Percentiles rank a stretch among this genome's conserved stretches.
Evolutionary conservation across 1,140 invertebrate genomes (phyloP).

Genomic region (Phthorimaea operculella): DNA sequence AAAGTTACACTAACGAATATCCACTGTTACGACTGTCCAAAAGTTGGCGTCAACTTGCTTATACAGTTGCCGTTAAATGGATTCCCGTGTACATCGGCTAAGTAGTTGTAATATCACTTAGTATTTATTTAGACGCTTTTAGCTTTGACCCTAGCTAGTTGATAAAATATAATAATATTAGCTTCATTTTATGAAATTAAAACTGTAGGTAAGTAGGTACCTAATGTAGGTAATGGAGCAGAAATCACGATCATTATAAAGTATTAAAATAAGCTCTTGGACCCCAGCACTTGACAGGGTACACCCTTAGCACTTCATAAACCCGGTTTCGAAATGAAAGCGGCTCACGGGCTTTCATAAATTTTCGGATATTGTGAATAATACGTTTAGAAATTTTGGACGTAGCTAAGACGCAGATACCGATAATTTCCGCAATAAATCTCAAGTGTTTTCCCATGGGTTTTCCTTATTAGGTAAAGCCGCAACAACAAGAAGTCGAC

Average conservation of each 20-base stretch:
- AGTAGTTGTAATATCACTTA: too few relatives aligned
- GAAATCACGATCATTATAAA: background rate
- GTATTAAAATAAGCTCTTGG: background rate
- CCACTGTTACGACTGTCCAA: too few relatives aligned
- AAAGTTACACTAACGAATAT: too few relatives aligned
- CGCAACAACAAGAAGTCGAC: constrained; percentile 11
- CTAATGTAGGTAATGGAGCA: too few relatives aligned
- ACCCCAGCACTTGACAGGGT: background rate
- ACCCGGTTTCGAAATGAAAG: background rate
- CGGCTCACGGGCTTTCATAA: background rate
- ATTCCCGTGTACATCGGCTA: too few relatives aligned
- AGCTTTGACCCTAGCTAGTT: too few relatives aligned
- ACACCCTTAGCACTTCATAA: background rate
- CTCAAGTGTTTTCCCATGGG: constrained; percentile 19
- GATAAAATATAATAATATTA: too few relatives aligned
- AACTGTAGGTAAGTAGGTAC: too few relatives aligned
- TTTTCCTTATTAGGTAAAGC: constrained; percentile 21
- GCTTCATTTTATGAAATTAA: too few relatives aligned
- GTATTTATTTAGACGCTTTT: too few relatives aligned
- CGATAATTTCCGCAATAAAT: constrained; percentile 30
- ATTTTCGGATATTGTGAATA: background rate
- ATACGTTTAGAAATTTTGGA: background rate
- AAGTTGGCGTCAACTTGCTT: too few relatives aligned
- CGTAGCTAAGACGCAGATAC: constrained; percentile 7
- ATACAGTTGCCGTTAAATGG: too few relatives aligned